Evolutionary conservation across 2,888 invertebrate genomes (phyloP), one percentile per base, ranked within the genome.

Genomic region (Nymphalis polychloros): DNA sequence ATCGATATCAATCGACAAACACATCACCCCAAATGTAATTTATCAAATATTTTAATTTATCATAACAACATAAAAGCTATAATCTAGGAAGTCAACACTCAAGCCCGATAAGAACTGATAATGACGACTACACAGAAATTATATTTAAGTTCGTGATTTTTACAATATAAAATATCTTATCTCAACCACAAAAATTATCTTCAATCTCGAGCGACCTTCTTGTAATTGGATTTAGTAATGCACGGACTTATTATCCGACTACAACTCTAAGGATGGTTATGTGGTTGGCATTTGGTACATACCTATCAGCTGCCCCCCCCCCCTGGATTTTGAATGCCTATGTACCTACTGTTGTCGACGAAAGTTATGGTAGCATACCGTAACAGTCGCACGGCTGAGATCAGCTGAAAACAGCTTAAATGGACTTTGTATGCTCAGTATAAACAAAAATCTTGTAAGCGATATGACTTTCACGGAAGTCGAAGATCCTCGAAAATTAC

Each of bases 71-170:
- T 17, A 50, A 49, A 61, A 47, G 8, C 31, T 20, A 19, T 65
- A 57, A 68, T 70, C 61, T 57, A 59, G 66, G 49, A 65, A 72
- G 67, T 65, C 52, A 59, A 48, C 68, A 70, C 64, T 72, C 59
- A 63, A 63, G 23, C 35, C 5, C 23, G 75, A 75, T 73, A 74
- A 73, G 46, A 6, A 16, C 4, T 47, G 66, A 73, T 71, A 64
- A 64, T 64, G 57, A 49, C 59, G 59, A 63, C 63, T 55, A 73
- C 74, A 75, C 69, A 60, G 73, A 72, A 73, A 75, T 76, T 76
- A 75, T 71, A 71, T 68, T 69, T 60, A 53, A 59, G 64, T 69
- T 69, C 68, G 71, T 73, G 72, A 76, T 76, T 76, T 76, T 73
- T 73, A 73, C 64, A 70, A 65, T 59, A n/a, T 23, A 27, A 31